phyloP scores from a whole-genome alignment of 2,888 invertebrate genomes.

The Eristalis pertinax region DNA sequence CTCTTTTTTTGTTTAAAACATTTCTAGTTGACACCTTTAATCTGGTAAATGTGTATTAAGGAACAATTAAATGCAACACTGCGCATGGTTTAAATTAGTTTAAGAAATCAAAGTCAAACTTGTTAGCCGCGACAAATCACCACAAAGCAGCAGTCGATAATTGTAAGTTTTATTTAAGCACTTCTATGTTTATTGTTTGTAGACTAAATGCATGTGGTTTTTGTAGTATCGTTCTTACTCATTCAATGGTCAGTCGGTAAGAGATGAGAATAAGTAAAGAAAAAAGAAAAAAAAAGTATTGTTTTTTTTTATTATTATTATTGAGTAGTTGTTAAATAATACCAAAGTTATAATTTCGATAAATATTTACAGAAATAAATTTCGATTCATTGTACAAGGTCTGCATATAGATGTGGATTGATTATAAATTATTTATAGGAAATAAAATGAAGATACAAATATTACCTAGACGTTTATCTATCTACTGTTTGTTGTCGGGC shows the following conservation, averaged over 20 bases:
- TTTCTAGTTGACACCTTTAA: not conserved
- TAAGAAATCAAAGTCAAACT: not conserved
- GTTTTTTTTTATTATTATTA: conserved; percentile 2
- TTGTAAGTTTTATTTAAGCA: not conserved
- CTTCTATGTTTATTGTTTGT: not conserved
- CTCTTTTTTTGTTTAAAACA: not conserved
- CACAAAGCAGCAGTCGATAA: not conserved
- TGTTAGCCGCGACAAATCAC: not conserved
- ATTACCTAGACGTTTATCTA: conserved; percentile 27
- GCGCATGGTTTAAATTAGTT: conserved; percentile 1
- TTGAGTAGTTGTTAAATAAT: conserved; percentile 53
- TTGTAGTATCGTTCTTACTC: conserved; percentile 30
- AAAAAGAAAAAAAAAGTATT: conserved; percentile 20
- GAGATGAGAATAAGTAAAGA: conserved; percentile 8
- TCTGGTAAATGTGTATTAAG: not conserved
- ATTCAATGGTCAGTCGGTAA: conserved; percentile 4
- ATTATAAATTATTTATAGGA: conserved; percentile 27
- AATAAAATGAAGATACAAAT: conserved; percentile 7
- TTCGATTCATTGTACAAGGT: conserved; percentile 43
- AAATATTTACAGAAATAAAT: conserved; percentile 47
- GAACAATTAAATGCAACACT: not conserved
- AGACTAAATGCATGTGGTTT: conserved; percentile 28
- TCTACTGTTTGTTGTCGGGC: conserved; percentile 9
- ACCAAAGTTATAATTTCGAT: conserved; percentile 57
- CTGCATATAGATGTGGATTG: conserved; percentile 19